Conservation (phyloP, 2,113 vertebrate species). For the Pseudorhombus dupliciocellatus region DNA sequence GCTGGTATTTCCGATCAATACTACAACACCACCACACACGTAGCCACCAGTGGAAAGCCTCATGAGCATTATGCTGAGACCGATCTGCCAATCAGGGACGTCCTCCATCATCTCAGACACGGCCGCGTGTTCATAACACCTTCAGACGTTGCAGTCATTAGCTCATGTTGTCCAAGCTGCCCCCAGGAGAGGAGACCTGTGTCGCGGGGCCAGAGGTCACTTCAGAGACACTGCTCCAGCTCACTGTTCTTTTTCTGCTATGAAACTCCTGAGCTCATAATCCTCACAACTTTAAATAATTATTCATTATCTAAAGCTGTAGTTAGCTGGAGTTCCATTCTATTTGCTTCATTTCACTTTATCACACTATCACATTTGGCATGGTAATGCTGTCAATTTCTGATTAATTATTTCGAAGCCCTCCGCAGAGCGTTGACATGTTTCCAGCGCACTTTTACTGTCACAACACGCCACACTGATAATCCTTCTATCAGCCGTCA, state of each 20-base stretch:
- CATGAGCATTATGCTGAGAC: too few species aligned
- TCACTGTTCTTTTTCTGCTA: conserved; percentile 3
- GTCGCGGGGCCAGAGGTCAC: background rate
- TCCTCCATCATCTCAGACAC: too few species aligned
- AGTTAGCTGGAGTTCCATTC: conserved; percentile 16
- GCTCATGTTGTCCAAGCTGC: background rate
- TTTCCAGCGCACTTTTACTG: conserved; percentile 34
- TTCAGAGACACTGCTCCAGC: background rate
- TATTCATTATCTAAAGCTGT: conserved; percentile 30
- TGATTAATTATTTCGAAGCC: conserved; percentile 22
- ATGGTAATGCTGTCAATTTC: conserved; percentile 19
- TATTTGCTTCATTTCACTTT: conserved; percentile 34
- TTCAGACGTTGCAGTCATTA: background rate
- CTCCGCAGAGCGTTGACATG: conserved; percentile 34
- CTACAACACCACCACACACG: too few species aligned
- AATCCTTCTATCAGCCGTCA: conserved; percentile 50
- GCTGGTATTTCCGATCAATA: too few species aligned
- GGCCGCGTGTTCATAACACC: too few species aligned
- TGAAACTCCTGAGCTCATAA: conserved; percentile 4
- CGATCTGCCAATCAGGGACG: too few species aligned
- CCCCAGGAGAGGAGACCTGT: background rate
- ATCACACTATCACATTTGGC: conserved; percentile 22
- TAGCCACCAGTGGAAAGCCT: too few species aligned
- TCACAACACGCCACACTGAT: conserved; percentile 31
- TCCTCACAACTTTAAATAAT: conserved; percentile 24